Percentiles rank a stretch among this genome's conserved stretches.
Evolutionary conservation across 2,113 vertebrate species (phyloP).

Genomic region (Dolichotis patagonum): DNA sequence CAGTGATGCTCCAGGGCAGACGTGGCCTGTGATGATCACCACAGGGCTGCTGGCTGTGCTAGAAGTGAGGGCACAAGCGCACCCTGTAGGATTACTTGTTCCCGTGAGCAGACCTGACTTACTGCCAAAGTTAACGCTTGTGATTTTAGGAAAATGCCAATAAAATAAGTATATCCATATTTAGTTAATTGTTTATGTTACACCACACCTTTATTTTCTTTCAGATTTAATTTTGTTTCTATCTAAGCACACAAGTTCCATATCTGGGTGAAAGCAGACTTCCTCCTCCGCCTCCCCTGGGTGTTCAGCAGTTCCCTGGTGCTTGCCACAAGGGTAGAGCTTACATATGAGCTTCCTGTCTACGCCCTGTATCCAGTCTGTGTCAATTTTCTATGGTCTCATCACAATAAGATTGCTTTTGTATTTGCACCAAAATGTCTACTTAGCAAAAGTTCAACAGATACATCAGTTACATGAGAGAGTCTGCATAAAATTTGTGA

Average conservation of each 20-base stretch:
- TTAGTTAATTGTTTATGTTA: neutral
- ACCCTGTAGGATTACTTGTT: neutral
- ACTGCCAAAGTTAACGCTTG: neutral
- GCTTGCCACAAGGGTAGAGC: neutral
- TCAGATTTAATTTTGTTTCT: neutral
- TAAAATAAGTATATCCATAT: neutral
- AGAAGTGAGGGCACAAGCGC: neutral
- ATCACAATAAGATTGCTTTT: neutral
- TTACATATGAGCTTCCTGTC: neutral
- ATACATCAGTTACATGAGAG: neutral
- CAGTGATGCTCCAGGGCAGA: neutral
- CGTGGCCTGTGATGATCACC: neutral
- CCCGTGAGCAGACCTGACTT: neutral
- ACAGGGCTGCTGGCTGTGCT: accelerated
- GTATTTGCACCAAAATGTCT: neutral
- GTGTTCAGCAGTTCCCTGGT: too few relatives aligned
- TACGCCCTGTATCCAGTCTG: neutral
- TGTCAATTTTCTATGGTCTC: neutral
- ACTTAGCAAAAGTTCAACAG: neutral
- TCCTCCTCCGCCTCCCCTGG: neutral
- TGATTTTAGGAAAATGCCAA: neutral
- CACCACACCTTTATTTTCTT: neutral
- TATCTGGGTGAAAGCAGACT: neutral
- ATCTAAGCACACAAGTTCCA: neutral
- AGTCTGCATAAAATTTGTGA: neutral